These are phyloP conservation scores for Myotis lucifugus DNA, from an alignment of 2,113 vertebrate genomes.

Conservation along the genomic window DNA sequence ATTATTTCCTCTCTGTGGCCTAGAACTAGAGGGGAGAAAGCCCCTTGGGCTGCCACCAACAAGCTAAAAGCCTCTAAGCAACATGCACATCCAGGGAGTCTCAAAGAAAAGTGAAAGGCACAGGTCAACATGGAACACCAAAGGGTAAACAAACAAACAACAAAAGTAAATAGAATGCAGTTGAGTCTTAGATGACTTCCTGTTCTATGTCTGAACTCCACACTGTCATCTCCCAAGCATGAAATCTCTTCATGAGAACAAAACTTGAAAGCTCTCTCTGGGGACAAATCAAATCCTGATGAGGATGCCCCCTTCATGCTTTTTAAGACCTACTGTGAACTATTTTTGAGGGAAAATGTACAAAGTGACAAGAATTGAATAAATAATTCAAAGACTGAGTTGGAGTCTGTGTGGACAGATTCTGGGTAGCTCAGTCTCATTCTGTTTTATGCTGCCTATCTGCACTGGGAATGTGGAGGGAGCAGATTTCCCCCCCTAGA, in stretches of 20 bases:
- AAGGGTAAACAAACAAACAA: constrained; percentile 38
- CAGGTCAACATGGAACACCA: constrained; percentile 44
- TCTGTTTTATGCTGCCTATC: constrained; percentile 24
- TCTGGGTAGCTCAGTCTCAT: constrained; percentile 35
- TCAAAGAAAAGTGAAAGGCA: constrained; percentile 65
- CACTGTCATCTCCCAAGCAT: constrained; percentile 55
- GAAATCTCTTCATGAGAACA: constrained; percentile 50
- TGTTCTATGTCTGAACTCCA: constrained; percentile 54
- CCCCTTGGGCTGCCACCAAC: background rate
- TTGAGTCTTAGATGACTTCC: constrained; percentile 55
- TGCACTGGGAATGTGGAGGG: constrained; percentile 49
- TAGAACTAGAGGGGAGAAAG: background rate
- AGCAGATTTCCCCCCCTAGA: constrained; percentile 54
- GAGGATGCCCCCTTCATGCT: background rate
- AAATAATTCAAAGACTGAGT: constrained; percentile 56
- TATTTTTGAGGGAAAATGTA: constrained; percentile 13
- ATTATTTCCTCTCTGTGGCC: constrained; percentile 50
- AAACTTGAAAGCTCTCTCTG: constrained; percentile 37
- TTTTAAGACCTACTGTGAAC: constrained; percentile 51
- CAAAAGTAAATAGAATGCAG: background rate
- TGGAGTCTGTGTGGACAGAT: constrained; percentile 61
- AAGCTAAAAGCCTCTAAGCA: background rate
- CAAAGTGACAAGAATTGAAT: constrained; percentile 40
- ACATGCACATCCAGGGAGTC: constrained; percentile 6
- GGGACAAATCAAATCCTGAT: constrained; percentile 16